Base-by-base conservation (phyloP, 2,797 vertebrate species). In the Triplophysa yarkandensis region DNA sequence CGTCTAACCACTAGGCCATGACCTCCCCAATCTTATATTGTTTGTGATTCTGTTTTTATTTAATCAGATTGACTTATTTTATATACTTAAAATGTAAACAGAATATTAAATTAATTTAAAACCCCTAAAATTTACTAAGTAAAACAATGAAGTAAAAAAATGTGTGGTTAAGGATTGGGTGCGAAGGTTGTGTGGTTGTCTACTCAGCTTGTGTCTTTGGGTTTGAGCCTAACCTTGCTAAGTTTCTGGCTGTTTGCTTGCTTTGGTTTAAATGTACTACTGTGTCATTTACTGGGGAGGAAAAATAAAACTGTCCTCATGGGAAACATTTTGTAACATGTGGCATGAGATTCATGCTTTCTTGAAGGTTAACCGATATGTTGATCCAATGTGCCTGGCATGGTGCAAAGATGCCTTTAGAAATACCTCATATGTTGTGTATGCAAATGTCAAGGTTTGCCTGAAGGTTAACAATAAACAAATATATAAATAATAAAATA, bases 341-440 rank as follows among this genome's bases (percentile, higher is more conserved):
- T 80, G 84, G 82, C 85, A n/a, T 77, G 82, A 85, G 85, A 85
- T 86, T 90, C 87, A 90, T 88, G 86, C 88, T 83, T 84, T 88
- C 78, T 82, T 88, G 88, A 91, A 91, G 90, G 88, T 91, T 90
- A 90, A 90, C 87, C 81, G 82, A 91, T 88, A 90, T 87, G 85
- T 89, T 90, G 88, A 92, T 90, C 89, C 88, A 90, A 89, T 91
- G 91, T 91, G 88, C 90, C 87, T 83, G 85, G 77, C 80, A 81
- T 89, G 72, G 84, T 86, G 79, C 88, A 87, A 90, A 90, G 34
- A 89, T 79, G 87, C 87, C 87, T 90, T 89, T 87, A 87, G 85
- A 90, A 90, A 90, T 89, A 88, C 85, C 90, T 90, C 86, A 87
- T 83, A 86, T 88, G 88, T 83, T 78, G 82, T 77, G 84, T 72